Evolutionary conservation across 2,888 invertebrate species (phyloP).

Genomic region (Spodoptera exigua): DNA sequence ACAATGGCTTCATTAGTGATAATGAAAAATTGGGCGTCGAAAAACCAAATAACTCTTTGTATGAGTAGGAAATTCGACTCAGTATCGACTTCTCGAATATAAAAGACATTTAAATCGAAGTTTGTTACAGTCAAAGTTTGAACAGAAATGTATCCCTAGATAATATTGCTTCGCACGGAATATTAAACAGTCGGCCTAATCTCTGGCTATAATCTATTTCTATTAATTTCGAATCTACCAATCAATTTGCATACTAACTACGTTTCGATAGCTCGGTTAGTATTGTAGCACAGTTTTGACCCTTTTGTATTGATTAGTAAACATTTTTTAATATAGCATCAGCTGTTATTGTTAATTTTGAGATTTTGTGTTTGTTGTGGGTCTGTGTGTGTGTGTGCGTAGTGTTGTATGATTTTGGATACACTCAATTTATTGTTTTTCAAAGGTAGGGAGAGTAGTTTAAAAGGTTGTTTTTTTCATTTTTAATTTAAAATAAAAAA

Average conservation of each 20-base stretch:
- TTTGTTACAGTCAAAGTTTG: neutral
- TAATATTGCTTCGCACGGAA: conserved; percentile 10
- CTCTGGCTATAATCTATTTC: conserved; percentile 31
- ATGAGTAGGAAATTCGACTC: too few species aligned
- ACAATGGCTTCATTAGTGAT: too few species aligned
- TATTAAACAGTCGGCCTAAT: conserved; percentile 24
- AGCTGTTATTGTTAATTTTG: conserved; percentile 6
- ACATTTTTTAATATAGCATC: conserved; percentile 6
- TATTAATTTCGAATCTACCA: conserved; percentile 41
- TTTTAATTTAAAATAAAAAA: too few species aligned
- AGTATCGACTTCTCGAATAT: too few species aligned
- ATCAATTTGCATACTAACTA: conserved; percentile 45
- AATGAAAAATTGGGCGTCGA: too few species aligned
- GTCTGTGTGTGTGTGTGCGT: neutral
- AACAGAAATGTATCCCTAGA: neutral
- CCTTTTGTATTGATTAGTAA: neutral
- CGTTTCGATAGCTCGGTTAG: conserved; percentile 15
- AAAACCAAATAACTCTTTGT: too few species aligned
- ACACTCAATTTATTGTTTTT: too few species aligned
- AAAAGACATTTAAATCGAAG: neutral
- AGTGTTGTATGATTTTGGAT: too few species aligned
- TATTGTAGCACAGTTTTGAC: conserved; percentile 3
- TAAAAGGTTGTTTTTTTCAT: too few species aligned
- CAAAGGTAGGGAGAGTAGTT: too few species aligned
- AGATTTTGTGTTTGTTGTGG: too few species aligned